Percentiles rank a stretch among this genome's conserved stretches.
Conservation (phyloP, 30 jellyfish, hydroid and myxozoan species). For the Hydractinia symbiolongicarpus region DNA sequence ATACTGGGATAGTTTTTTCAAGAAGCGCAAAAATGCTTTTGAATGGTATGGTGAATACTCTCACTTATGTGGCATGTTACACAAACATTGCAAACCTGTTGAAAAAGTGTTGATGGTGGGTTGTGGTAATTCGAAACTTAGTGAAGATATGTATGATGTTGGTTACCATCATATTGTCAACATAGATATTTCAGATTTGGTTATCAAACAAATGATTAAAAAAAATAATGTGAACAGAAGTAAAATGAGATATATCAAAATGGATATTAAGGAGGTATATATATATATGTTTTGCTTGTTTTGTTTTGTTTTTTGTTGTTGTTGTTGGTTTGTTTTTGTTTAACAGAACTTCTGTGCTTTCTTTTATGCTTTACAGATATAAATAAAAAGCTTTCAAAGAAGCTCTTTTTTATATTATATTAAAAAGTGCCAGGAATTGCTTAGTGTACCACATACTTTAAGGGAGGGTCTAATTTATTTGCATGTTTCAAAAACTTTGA, state of each 20-base stretch:
- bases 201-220: constrained; percentile 41
- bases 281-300: too few species aligned
- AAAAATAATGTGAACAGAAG: constrained; percentile 25
- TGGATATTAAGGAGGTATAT: constrained; percentile 38
- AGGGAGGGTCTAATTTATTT: too few species aligned
- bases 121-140: constrained; percentile 49
- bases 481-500: too few species aligned
- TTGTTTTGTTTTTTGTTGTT: not conserved
- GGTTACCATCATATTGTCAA: constrained; percentile 34
- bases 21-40: constrained; percentile 39
- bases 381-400: too few species aligned
- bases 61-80: constrained; percentile 19
- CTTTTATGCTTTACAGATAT: too few species aligned
- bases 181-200: constrained; percentile 47
- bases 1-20: constrained; percentile 46
- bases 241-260: constrained; percentile 29
- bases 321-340: not conserved
- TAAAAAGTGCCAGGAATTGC: too few species aligned
- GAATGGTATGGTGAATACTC: constrained; percentile 66
- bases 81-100: constrained; percentile 7
- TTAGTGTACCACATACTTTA: too few species aligned
- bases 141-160: constrained; percentile 55
- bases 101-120: constrained; percentile 29
- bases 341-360: not conserved
- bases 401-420: too few species aligned